phyloP scores from a whole-genome alignment of 2,888 invertebrate species.

The Belgica antarctica region DNA sequence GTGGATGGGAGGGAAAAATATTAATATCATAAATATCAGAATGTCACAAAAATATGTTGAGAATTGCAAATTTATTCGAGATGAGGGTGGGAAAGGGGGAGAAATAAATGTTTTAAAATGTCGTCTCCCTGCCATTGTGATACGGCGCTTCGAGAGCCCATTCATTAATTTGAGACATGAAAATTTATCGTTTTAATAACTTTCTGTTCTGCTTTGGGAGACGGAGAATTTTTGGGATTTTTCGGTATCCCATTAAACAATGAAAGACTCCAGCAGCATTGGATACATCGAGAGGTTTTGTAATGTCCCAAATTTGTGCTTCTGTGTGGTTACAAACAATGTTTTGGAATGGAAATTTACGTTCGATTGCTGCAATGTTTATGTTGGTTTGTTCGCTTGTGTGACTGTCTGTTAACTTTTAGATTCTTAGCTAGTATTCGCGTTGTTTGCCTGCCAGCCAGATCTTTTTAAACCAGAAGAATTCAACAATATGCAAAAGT shows the following conservation, averaged over 20 bases:
- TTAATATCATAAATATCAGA: slow-evolving; percentile 41
- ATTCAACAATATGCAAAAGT: too few relatives aligned
- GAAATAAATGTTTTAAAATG: neutral
- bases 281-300: neutral
- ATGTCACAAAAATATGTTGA: slow-evolving; percentile 43
- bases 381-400: too few relatives aligned
- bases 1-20: slow-evolving; percentile 1
- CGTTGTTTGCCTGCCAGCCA: too few relatives aligned
- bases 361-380: too few relatives aligned
- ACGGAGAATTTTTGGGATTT: neutral
- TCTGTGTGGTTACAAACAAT: too few relatives aligned
- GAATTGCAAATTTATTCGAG: slow-evolving; percentile 42
- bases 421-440: too few relatives aligned
- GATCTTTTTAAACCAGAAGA: too few relatives aligned
- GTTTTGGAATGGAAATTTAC: too few relatives aligned
- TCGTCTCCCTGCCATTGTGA: neutral
- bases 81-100: neutral
- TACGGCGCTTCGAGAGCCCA: neutral
- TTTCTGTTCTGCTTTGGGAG: slow-evolving; percentile 1
- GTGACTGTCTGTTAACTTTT: too few relatives aligned
- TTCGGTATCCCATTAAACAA: neutral
- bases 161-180: slow-evolving; percentile 31
- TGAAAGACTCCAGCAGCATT: neutral
- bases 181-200: slow-evolving; percentile 34
- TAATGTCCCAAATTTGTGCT: neutral